Evolutionary conservation across 2,797 vertebrate species (phyloP).

Genomic region (Fistularia commersonii): DNA sequence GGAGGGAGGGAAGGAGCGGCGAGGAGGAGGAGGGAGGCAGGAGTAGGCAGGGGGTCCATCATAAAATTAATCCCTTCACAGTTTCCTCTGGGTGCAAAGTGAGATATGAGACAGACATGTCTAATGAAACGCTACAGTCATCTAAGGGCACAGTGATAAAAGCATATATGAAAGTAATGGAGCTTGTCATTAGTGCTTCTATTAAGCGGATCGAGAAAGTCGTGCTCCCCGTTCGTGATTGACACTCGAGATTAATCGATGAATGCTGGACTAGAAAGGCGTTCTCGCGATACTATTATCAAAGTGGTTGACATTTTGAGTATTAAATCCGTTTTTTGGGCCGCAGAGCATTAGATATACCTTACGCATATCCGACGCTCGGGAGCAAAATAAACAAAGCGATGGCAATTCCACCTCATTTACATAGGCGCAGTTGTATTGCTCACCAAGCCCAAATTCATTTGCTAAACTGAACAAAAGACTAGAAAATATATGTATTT

Average conservation of each 20-base stretch:
- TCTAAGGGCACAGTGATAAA: conserved; percentile 67
- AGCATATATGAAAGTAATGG: conserved; percentile 66
- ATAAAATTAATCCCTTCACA: conserved; percentile 78
- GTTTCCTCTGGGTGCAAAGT: conserved; percentile 74
- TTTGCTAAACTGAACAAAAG: too few species aligned
- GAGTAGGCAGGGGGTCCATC: conserved; percentile 68
- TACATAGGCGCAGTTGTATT: too few species aligned
- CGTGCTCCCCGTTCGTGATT: conserved; percentile 48
- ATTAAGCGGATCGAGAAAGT: conserved; percentile 57
- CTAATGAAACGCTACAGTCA: conserved; percentile 72
- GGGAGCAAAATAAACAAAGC: too few species aligned
- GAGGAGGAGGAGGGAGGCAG: conserved; percentile 39
- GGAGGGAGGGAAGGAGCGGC: conserved; percentile 28
- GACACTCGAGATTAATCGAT: conserved; percentile 53
- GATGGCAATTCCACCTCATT: too few species aligned
- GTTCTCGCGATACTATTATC: conserved; percentile 6
- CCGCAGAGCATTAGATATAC: too few species aligned
- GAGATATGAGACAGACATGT: conserved; percentile 75
- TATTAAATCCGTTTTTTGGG: too few species aligned
- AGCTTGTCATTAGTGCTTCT: conserved; percentile 62
- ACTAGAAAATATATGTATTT: too few species aligned
- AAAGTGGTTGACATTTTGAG: too few species aligned
- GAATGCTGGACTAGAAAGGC: conserved; percentile 30
- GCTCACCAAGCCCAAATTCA: too few species aligned
- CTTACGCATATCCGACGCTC: too few species aligned